Conservation (phyloP, 2,888 invertebrate genomes). For the Epirrhoe tristata region DNA sequence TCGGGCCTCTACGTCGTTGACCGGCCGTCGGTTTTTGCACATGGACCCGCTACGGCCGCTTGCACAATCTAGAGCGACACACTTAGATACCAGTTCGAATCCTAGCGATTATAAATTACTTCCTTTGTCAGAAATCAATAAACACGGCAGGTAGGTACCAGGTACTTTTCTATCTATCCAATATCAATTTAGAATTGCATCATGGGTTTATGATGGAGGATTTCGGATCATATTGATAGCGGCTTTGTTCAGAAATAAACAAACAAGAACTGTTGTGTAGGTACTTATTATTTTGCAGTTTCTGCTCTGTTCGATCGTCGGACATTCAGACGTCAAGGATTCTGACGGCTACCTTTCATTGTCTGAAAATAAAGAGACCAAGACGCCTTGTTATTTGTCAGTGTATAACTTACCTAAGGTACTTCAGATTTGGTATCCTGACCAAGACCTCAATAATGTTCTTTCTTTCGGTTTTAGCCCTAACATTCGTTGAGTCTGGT, state of each 20-base stretch:
- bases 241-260: neutral
- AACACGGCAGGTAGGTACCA: neutral
- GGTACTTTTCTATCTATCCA: neutral
- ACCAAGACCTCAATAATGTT: too few species aligned
- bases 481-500: neutral
- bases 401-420: neutral
- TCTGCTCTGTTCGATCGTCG: neutral
- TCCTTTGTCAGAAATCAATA: slow-evolving; percentile 12
- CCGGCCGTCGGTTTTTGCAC: slow-evolving; percentile 74
- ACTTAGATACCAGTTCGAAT: slow-evolving; percentile 56
- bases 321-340: slow-evolving; percentile 9
- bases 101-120: slow-evolving; percentile 11
- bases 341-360: slow-evolving; percentile 5
- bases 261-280: neutral
- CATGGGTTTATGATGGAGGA: neutral
- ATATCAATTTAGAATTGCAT: neutral
- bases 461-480: too few species aligned
- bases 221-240: neutral
- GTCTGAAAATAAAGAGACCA: neutral
- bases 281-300: neutral
- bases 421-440: neutral
- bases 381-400: neutral
- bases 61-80: slow-evolving; percentile 71
- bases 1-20: slow-evolving; percentile 80
- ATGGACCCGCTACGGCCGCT: slow-evolving; percentile 59